Evolutionary conservation across 2,888 invertebrate genomes (phyloP).

Genomic region (Drosophila sordidula): DNA sequence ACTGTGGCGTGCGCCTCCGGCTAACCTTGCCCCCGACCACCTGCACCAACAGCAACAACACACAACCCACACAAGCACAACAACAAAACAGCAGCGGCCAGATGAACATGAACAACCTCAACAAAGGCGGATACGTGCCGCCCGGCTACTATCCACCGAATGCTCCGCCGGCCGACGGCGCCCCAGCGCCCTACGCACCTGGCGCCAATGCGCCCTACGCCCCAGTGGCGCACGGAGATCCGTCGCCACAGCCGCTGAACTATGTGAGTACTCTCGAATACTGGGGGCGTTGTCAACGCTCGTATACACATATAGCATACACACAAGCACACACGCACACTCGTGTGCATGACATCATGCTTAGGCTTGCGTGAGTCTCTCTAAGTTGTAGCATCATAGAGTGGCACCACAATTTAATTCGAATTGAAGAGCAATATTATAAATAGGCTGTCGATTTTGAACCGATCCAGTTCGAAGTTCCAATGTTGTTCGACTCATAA

Average conservation of each 20-base stretch:
- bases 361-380: neutral
- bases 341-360: constrained; percentile 18
- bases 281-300: constrained; percentile 25
- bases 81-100: neutral
- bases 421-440: too few relatives aligned
- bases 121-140: constrained; percentile 83
- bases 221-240: neutral
- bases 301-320: neutral
- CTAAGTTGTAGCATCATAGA: too few relatives aligned
- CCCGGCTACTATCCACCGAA: constrained; percentile 76
- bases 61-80: constrained; percentile 19
- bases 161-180: constrained; percentile 67
- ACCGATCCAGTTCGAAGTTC: too few relatives aligned
- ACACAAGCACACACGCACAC: neutral
- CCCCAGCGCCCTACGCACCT: constrained; percentile 28
- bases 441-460: too few relatives aligned
- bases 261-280: constrained; percentile 70
- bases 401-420: too few relatives aligned
- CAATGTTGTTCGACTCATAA: too few relatives aligned
- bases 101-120: constrained; percentile 80
- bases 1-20: constrained; percentile 8
- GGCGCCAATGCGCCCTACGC: constrained; percentile 39
- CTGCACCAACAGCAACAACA: constrained; percentile 29
- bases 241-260: constrained; percentile 55
- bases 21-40: constrained; percentile 11